Evolutionary conservation across 2,888 invertebrate genomes (phyloP), one percentile per base, ranked within the genome.

Genomic region (Drosophila peninsularis): DNA sequence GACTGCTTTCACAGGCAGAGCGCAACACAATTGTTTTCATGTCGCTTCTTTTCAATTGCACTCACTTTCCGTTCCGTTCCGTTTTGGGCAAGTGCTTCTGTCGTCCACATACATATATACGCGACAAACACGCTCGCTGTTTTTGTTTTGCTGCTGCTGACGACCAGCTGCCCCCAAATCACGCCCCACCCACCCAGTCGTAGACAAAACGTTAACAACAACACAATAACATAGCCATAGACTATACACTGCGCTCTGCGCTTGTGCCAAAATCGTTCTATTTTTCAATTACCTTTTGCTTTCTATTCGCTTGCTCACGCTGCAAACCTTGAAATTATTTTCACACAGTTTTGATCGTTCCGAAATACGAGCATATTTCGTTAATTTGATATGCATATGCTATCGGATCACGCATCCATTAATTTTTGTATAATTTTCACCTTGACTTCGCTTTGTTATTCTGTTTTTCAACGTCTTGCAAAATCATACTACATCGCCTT

Each of bases 311-410:
- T 80, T 79, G 80, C 82, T 80, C 57, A 54, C 75, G 53, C 65
- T 82, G 89, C 88, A 85, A 88, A 88, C 88, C 88, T 88, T 88
- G 88, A 88, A 90, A 89, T 89, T 89, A 85, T 89, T 86, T 86
- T 89, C 84, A 80, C 85, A 85, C 85, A 80, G 80, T 75, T 89
- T 87, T 81, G 85, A 87, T 89, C 71, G 74, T 78, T 86, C 64
- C 68, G 79, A 82, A 79, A 79, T 78, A 67, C 63, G 78, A 86
- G 86, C 83, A 83, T 83, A 88, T 88, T 83, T 88, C 63, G 65
- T 72, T 86, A 78, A 87, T 84, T 75, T 79, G 82, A 89, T 85
- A 89, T 83, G 85, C 77, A 81, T 79, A 87, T 83, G 88, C 78
- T 76, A 88, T 84, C 80, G 64, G 71, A 72, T 65, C 79, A 68